Evolutionary conservation across 2,888 invertebrate genomes (phyloP), one percentile per base, ranked within the genome.

Genomic region (Alcis repandata): DNA sequence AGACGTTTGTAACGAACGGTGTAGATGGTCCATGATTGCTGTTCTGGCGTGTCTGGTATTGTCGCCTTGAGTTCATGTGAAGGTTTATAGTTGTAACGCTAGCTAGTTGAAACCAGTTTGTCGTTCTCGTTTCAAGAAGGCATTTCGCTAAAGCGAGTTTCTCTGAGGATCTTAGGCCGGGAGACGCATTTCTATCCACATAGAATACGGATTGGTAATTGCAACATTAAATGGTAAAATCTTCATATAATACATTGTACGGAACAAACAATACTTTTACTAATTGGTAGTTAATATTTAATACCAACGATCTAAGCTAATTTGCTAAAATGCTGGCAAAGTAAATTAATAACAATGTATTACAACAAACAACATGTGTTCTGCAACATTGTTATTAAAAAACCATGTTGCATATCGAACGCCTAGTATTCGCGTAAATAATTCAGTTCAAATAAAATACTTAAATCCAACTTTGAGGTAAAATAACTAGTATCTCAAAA

Each of bases 1-100:
- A 79, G 54, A 69, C 79, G 15, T 90, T 74, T 56, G 83, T 92
- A 0, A 13, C 80, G 3, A 79, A 76, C 38, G 79, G 76, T 1
- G 63, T 69, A 2, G 80, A 85, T 19, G 78, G 76, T 2, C 75
- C 79, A 78, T 81, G 80, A 81, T 73, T 64, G 0, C n/a, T 13
- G 40, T 20, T 52, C 52, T 58, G n/a, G 8, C 15, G 38, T 36
- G n/a, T 61, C n/a, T 43, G 36, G 32, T 27, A 27, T 22, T 17
- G 36, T 43, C 22, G 15, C 49, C 59, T 59, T 61, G 53, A 60
- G 60, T 58, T 54, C 27, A 51, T 13, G 48, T 45, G 10, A 45
- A 36, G 27, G 33, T 53, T 49, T 59, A 48, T 32, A 32, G 53
- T 48, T 41, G 27, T 48, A 45, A 46, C 19, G 46, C 36, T 45